Percentiles rank a stretch among this genome's conserved stretches.
phyloP scores from a whole-genome alignment of 2,797 vertebrate species.

The Orientallactaga sibirica region DNA sequence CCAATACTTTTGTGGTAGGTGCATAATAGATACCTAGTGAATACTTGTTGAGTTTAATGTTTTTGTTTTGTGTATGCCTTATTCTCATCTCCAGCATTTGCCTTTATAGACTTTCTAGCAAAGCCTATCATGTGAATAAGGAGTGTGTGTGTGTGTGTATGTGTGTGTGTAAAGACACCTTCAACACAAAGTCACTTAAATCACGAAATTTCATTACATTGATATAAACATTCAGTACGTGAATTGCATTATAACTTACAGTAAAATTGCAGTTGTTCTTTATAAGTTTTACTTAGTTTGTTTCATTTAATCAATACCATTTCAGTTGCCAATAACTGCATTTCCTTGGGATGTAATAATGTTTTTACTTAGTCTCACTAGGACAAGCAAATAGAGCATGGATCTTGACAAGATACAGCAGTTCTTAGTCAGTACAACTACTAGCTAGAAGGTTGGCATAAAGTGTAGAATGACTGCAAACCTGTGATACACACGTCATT shows the following conservation, averaged over 20 bases:
- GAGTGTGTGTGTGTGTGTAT: too few species aligned
- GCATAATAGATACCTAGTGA: slow-evolving; percentile 42
- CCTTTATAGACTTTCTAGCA: slow-evolving; percentile 15
- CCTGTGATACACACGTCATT: neutral
- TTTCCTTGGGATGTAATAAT: slow-evolving; percentile 15
- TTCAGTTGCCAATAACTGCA: slow-evolving; percentile 42
- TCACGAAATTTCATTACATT: slow-evolving; percentile 44
- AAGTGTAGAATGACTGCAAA: neutral
- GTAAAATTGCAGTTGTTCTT: slow-evolving; percentile 24
- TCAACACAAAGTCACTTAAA: slow-evolving; percentile 39
- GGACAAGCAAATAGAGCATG: neutral
- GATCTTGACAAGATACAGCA: neutral
- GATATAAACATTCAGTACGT: slow-evolving; percentile 55
- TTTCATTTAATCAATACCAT: slow-evolving; percentile 38
- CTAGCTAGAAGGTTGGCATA: neutral
- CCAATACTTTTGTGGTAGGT: slow-evolving; percentile 27
- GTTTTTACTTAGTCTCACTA: neutral
- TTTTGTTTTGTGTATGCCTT: slow-evolving; percentile 31
- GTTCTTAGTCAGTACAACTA: neutral
- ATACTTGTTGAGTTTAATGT: slow-evolving; percentile 10
- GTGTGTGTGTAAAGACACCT: neutral
- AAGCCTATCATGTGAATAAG: slow-evolving; percentile 24
- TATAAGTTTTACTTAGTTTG: slow-evolving; percentile 12
- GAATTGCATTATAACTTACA: slow-evolving; percentile 31
- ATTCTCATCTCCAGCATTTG: slow-evolving; percentile 21